Evolutionary conservation across 2,888 invertebrate species (phyloP), one percentile per base, ranked within the genome.

Genomic region (Hyles lineata): DNA sequence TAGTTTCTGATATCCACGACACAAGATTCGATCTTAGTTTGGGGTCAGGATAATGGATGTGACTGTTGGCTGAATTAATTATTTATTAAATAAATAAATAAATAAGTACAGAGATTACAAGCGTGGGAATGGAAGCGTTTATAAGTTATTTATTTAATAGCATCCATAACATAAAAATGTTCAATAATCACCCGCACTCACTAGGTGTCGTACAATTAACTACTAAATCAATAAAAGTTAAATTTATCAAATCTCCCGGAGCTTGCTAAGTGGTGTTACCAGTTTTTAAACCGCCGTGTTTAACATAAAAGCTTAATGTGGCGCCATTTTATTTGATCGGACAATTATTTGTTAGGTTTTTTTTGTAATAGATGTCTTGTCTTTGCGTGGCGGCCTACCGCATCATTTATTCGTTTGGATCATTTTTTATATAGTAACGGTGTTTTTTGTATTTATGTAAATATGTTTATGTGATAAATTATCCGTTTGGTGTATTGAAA

Each of bases 251-350:
- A 74, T 71, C 72, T 75, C 74, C 76, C 71, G 63, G 69, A 70
- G 61, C 72, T 7, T 70, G 72, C 74, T 72, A 78, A 80, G 78
- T 80, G 79, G 83, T 79, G 63, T 80, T 73, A 80, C 79, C 74
- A 78, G 81, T 79, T 78, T 78, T 74, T 74, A 75, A 82, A 67
- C 43, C 63, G 21, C 77, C 76, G 80, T 85, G 85, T 85, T 88
- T 87, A 82, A 88, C 89, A 89, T 88, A 87, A 85, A 89, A 86
- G 89, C 86, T 83, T 89, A 89, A 89, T 86, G 86, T 82, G 77
- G 35, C 70, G 73, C 76, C 77, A 82, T 85, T 83, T 80, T 78
- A 76, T 75, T 73, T 72, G 69, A 74, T 74, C n/a, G 70, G 72
- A 72, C 60, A 60, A 35, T 35, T 74, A 72, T 72, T 74, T 74